Percentiles rank a stretch among this genome's conserved stretches.
Evolutionary conservation across 2,113 vertebrate genomes (phyloP).

Genomic region (Ammodytes marinus): DNA sequence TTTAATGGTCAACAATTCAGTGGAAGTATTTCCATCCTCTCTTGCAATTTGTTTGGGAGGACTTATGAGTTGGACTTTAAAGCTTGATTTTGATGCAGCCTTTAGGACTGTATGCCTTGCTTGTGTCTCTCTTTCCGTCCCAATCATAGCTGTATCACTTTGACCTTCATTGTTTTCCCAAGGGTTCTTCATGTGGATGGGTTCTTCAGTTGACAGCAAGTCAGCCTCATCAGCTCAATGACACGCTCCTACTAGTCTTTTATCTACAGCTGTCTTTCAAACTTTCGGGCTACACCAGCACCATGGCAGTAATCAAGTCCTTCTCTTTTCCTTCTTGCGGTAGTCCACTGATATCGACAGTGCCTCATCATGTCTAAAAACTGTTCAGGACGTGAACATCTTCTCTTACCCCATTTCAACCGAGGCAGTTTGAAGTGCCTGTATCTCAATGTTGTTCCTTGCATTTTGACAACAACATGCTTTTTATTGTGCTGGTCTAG

Average conservation of each 20-base stretch:
- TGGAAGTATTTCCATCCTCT: constrained; percentile 9
- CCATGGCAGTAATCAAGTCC: not conserved
- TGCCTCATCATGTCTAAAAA: constrained; percentile 11
- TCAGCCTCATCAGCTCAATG: constrained; percentile 17
- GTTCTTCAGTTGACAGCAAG: not conserved
- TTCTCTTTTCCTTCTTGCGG: constrained; percentile 9
- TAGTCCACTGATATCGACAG: constrained; percentile 1
- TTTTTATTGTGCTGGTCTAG: too few species aligned
- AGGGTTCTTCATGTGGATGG: not conserved
- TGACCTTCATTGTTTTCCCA: not conserved
- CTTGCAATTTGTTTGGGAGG: not conserved
- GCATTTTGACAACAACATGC: too few species aligned
- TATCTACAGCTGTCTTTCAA: constrained; percentile 14
- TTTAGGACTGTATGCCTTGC: not conserved
- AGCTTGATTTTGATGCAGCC: not conserved
- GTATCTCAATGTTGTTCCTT: too few species aligned
- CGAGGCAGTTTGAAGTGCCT: too few species aligned
- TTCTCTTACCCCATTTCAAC: not conserved
- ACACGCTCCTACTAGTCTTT: not conserved
- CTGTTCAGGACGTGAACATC: constrained; percentile 28
- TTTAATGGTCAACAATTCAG: constrained; percentile 19
- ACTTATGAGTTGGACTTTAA: not conserved
- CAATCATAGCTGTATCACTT: not conserved
- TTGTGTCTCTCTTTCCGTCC: constrained; percentile 1
- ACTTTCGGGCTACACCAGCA: not conserved